phyloP scores from a whole-genome alignment of 2,888 invertebrate genomes.

The Aquatica leii region DNA sequence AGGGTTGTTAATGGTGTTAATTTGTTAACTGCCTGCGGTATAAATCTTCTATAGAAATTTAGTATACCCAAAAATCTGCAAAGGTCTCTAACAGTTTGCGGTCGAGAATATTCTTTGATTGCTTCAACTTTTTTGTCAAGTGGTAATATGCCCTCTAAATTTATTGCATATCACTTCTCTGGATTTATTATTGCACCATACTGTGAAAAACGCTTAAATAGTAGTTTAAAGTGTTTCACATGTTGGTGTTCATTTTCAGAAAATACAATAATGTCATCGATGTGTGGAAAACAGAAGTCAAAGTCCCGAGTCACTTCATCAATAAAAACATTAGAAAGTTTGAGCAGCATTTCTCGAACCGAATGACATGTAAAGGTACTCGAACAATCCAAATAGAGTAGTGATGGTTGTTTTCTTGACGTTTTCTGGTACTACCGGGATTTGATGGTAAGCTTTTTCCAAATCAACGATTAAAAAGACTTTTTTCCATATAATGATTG shows the following conservation, averaged over 20 bases:
- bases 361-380: constrained; percentile 49
- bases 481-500: not conserved
- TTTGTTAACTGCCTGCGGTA: no score
- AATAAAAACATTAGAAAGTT: constrained; percentile 54
- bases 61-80: not conserved
- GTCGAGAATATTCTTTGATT: no score
- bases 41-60: constrained; percentile 10
- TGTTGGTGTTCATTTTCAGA: not conserved
- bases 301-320: constrained; percentile 42
- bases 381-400: constrained; percentile 54
- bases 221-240: not conserved
- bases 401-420: constrained; percentile 54
- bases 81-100: no score
- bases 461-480: constrained; percentile 27
- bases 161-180: no score
- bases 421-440: constrained; percentile 50
- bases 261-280: not conserved
- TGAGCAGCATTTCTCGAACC: constrained; percentile 53
- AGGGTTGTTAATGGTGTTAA: no score
- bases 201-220: no score
- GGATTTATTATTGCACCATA: no score
- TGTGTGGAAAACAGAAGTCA: not conserved
- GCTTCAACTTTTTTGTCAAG: no score
- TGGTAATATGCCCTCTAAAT: no score
- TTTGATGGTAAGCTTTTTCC: constrained; percentile 50